A percentile compares a stretch with the other conserved stretches of the same genome.
Evolutionary conservation across 2,888 invertebrate genomes (phyloP).

Genomic region (Colostygia pectinataria): DNA sequence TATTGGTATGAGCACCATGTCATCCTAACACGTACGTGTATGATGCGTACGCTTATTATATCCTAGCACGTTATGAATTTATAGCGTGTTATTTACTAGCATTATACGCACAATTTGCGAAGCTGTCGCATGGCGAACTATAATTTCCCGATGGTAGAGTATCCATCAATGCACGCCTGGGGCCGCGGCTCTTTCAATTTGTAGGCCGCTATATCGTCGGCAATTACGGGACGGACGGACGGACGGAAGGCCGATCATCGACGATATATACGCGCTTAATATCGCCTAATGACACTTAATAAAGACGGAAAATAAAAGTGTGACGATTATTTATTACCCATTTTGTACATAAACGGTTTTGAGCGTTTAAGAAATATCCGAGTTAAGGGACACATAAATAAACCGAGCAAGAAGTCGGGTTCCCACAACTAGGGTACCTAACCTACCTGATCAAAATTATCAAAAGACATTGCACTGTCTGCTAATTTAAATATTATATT

Average conservation of each 20-base stretch:
- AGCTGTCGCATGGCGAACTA: constrained; percentile 80
- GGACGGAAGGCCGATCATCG: constrained; percentile 80
- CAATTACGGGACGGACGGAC: constrained; percentile 63
- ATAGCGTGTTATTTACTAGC: constrained; percentile 80
- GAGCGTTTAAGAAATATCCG: not conserved
- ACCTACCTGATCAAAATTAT: no score
- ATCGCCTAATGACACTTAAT: constrained; percentile 82
- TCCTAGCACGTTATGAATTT: constrained; percentile 70
- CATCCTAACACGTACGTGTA: constrained; percentile 52
- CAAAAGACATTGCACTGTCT: no score
- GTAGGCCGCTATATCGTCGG: constrained; percentile 77
- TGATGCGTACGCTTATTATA: constrained; percentile 53
- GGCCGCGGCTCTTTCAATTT: constrained; percentile 82
- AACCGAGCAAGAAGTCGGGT: no score
- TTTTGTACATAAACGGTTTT: constrained; percentile 36
- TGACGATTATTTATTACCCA: constrained; percentile 72
- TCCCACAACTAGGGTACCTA: no score
- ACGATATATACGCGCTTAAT: constrained; percentile 79
- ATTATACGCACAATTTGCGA: constrained; percentile 82
- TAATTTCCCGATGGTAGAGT: constrained; percentile 80
- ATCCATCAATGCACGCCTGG: constrained; percentile 79
- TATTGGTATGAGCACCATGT: constrained; percentile 30
- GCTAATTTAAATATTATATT: no score
- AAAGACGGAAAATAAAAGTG: constrained; percentile 79
- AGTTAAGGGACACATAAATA: not conserved